Conservation (phyloP, 35 echinoderm and acorn worm genomes). For the Ptychodera flava region DNA sequence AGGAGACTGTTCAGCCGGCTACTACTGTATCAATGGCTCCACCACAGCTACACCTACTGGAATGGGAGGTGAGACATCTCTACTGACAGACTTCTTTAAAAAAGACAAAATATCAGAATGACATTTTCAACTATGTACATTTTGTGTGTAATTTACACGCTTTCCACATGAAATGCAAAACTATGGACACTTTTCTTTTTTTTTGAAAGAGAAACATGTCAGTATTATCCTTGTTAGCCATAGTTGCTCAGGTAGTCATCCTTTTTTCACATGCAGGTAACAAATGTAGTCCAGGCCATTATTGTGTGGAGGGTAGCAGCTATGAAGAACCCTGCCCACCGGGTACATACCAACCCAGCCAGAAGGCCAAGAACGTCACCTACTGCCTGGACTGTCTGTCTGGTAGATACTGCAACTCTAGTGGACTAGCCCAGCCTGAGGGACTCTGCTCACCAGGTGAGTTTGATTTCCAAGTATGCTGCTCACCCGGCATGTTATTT, state of each 20-base stretch:
- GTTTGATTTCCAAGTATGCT: too few relatives aligned
- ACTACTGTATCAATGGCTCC: conserved; percentile 57
- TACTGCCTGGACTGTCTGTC: conserved; percentile 84
- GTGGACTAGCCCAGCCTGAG: conserved; percentile 67
- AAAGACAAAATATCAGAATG: too few relatives aligned
- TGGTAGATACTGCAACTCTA: conserved; percentile 91
- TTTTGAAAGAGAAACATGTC: too few relatives aligned
- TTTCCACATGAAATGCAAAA: too few relatives aligned
- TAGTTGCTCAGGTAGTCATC: too few relatives aligned
- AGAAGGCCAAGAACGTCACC: conserved; percentile 69
- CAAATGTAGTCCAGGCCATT: conserved; percentile 72
- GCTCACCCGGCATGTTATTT: too few relatives aligned
- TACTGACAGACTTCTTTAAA: too few relatives aligned
- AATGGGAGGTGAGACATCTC: conserved; percentile 47
- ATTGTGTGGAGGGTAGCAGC: conserved; percentile 70
- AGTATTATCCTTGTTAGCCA: too few relatives aligned
- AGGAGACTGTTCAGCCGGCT: conserved; percentile 66
- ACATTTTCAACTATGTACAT: too few relatives aligned
- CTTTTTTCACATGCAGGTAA: conserved; percentile 34
- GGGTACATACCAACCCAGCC: conserved; percentile 78
- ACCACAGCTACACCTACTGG: conserved; percentile 63
- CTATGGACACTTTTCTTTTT: too few relatives aligned
- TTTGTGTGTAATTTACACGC: too few relatives aligned
- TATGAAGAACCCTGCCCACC: conserved; percentile 70
- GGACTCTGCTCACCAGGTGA: conserved; percentile 73